phyloP scores from a whole-genome alignment of 2,113 vertebrate species.

The Mormoops blainvillei region DNA sequence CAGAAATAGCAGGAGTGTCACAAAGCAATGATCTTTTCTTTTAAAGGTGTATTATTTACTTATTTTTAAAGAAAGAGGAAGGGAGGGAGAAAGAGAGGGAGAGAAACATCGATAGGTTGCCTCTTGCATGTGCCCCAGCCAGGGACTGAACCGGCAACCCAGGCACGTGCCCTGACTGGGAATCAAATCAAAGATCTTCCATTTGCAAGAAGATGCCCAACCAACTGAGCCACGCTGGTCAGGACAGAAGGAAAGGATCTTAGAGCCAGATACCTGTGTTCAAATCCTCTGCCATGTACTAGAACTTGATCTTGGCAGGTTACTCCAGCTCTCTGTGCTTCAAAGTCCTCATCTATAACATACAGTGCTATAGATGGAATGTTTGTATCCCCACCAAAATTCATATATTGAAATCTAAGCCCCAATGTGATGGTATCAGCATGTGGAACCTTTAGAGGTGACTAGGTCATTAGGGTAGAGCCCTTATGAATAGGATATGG shows the following conservation, averaged over 20 bases:
- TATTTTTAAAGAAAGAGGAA: too few relatives aligned
- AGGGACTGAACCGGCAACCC: too few relatives aligned
- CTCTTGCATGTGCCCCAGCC: too few relatives aligned
- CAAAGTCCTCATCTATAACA: neutral
- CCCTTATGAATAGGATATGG: neutral
- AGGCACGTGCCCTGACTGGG: too few relatives aligned
- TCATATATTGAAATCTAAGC: neutral
- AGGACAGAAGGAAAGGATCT: neutral
- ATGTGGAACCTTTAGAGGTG: neutral
- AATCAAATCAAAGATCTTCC: too few relatives aligned
- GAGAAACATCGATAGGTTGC: too few relatives aligned
- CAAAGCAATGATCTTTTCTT: too few relatives aligned
- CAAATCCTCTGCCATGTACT: slow-evolving; percentile 14
- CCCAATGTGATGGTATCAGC: neutral
- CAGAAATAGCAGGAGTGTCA: neutral
- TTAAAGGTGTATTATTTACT: too few relatives aligned
- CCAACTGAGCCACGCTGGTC: too few relatives aligned
- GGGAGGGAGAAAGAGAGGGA: too few relatives aligned
- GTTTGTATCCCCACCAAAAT: neutral
- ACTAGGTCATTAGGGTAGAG: neutral
- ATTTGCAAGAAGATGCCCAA: too few relatives aligned
- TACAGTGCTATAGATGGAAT: neutral
- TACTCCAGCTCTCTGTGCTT: neutral
- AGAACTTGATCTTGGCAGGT: neutral
- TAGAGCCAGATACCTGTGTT: neutral